Conservation (phyloP, 2,888 invertebrate species). For the Vandiemenella viatica region DNA sequence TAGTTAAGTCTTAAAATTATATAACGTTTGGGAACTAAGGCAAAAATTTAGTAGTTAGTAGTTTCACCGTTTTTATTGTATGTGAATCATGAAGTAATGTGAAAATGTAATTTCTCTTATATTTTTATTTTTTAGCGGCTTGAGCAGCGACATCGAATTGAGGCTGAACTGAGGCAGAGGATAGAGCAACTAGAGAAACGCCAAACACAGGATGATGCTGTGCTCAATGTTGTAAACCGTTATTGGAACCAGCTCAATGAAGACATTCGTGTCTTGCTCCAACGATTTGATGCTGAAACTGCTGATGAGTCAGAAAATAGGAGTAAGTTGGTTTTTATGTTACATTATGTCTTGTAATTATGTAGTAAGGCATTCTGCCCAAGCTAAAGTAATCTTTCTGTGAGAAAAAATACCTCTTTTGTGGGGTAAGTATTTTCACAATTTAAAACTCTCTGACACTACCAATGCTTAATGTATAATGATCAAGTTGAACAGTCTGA, state of each 20-base stretch:
- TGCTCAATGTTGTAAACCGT: conserved; percentile 90
- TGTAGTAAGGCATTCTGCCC: not conserved
- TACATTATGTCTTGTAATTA: not conserved
- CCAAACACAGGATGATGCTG: conserved; percentile 93
- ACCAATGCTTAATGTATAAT: too few relatives aligned
- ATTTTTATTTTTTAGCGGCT: conserved; percentile 46
- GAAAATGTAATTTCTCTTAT: too few relatives aligned
- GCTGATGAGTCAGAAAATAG: conserved; percentile 91
- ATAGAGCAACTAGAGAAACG: conserved; percentile 89
- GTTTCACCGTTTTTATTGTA: too few relatives aligned
- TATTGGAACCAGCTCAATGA: conserved; percentile 97
- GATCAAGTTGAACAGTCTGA: too few relatives aligned
- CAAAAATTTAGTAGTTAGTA: too few relatives aligned
- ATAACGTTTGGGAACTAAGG: too few relatives aligned
- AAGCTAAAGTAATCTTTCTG: not conserved
- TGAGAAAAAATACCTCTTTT: too few relatives aligned
- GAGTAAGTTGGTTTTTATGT: conserved; percentile 40
- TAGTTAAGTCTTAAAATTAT: too few relatives aligned
- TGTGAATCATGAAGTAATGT: too few relatives aligned
- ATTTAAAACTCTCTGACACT: too few relatives aligned
- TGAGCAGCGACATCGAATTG: conserved; percentile 79
- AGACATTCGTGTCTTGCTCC: conserved; percentile 83
- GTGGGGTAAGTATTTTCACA: too few relatives aligned
- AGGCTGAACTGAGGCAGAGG: conserved; percentile 72
- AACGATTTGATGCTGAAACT: conserved; percentile 93